A percentile compares a stretch with the other conserved stretches of the same genome.
Evolutionary conservation across 2,113 vertebrate genomes (phyloP).

Genomic region (Chaenogobius annularis): DNA sequence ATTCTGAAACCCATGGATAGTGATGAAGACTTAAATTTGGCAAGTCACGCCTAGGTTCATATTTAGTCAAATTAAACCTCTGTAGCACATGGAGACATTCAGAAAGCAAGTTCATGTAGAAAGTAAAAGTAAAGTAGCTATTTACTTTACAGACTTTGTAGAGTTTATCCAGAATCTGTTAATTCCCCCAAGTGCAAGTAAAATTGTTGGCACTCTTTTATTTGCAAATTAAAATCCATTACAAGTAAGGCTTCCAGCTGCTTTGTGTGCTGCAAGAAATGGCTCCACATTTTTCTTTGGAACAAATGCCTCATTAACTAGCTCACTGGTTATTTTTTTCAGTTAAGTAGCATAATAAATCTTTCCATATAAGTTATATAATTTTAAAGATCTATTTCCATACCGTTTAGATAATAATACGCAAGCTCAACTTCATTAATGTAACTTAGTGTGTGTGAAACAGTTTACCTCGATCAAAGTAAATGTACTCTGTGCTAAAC

Average conservation of each 20-base stretch:
- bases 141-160: no score
- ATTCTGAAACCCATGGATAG: no score
- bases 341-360: constrained; percentile 6
- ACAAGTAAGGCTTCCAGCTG: constrained; percentile 11
- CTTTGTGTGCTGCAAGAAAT: constrained; percentile 12
- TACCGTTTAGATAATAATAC: neutral
- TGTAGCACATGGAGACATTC: neutral
- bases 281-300: neutral
- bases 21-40: no score
- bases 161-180: constrained; percentile 1
- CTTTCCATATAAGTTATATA: neutral
- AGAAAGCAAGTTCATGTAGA: neutral
- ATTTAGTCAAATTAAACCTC: neutral
- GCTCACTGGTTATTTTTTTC: neutral
- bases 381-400: neutral
- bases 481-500: no score
- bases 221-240: constrained; percentile 46
- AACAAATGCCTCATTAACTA: constrained; percentile 33
- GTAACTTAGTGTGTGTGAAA: neutral
- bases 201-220: constrained; percentile 35
- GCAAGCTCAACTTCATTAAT: neutral
- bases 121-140: no score
- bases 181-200: constrained; percentile 45
- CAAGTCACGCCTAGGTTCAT: no score
- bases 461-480: neutral